A percentile compares a stretch with the other conserved stretches of the same genome.
These are phyloP conservation scores for Equus przewalskii DNA, from an alignment of 2,113 vertebrate genomes.

Conservation along the genomic window DNA sequence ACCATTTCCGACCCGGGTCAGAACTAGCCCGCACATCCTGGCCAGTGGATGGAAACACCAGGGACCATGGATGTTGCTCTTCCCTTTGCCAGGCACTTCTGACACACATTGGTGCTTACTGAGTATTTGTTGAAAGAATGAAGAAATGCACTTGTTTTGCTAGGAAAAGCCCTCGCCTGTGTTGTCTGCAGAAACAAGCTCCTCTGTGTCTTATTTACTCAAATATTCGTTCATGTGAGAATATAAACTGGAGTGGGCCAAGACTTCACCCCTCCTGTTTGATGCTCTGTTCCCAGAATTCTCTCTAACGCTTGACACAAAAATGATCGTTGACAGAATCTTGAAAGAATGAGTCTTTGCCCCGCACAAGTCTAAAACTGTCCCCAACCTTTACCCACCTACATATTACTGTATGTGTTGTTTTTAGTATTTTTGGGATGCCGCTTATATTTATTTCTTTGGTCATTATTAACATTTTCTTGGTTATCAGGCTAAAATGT, in stretches of 20 bases:
- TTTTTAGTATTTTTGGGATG: neutral
- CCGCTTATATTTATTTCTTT: neutral
- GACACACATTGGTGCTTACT: neutral
- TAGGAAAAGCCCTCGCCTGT: neutral
- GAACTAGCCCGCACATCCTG: too few species aligned
- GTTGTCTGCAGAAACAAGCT: too few species aligned
- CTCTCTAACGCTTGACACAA: neutral
- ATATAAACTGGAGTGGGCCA: neutral
- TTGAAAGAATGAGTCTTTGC: neutral
- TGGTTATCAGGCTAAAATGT: neutral
- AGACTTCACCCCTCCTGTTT: neutral
- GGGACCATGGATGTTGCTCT: too few species aligned
- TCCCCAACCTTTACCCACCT: neutral
- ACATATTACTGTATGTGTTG: neutral
- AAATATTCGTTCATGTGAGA: neutral
- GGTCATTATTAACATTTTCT: neutral
- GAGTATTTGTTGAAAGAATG: neutral
- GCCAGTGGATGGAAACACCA: too few species aligned
- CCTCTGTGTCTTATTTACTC: too few species aligned
- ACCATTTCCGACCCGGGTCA: too few species aligned
- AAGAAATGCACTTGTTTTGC: neutral
- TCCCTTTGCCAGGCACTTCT: neutral
- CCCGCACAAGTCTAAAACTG: neutral
- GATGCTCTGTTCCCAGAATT: neutral
- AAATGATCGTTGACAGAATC: neutral